phyloP scores from a whole-genome alignment of 2,797 vertebrate genomes.

The Sebastes vulpes region DNA sequence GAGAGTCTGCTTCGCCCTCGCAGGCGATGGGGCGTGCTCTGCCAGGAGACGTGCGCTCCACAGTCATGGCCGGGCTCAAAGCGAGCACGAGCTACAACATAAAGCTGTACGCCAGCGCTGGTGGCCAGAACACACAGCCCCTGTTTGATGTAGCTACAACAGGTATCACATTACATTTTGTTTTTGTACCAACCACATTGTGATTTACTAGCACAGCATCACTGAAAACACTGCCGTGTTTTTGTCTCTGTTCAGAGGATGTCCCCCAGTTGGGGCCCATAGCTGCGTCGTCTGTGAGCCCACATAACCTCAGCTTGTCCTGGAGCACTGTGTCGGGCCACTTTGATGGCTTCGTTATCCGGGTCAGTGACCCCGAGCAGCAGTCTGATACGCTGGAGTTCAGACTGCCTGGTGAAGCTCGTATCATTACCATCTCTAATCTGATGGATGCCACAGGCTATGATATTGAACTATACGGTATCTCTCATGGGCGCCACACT shows the following conservation, averaged over 20 bases:
- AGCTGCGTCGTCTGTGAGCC: conserved; percentile 86
- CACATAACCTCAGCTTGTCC: conserved; percentile 90
- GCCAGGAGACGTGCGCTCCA: conserved; percentile 74
- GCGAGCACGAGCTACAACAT: conserved; percentile 87
- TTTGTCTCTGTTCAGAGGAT: conserved; percentile 87
- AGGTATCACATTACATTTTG: conserved; percentile 80
- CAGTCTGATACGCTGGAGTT: conserved; percentile 85
- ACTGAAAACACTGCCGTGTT: conserved; percentile 63
- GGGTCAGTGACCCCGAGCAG: conserved; percentile 84
- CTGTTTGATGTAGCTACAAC: conserved; percentile 87
- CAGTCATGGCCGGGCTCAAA: conserved; percentile 87
- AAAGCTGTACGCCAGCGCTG: conserved; percentile 87
- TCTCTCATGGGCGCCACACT: conserved; percentile 85
- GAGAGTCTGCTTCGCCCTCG: conserved; percentile 88
- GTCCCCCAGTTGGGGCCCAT: conserved; percentile 88
- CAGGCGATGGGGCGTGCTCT: conserved; percentile 86
- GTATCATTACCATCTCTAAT: conserved; percentile 84
- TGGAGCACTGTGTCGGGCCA: conserved; percentile 88
- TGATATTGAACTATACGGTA: conserved; percentile 88
- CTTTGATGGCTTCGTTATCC: conserved; percentile 89
- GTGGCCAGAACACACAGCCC: conserved; percentile 81
- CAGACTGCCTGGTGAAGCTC: conserved; percentile 80
- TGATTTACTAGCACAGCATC: conserved; percentile 2
- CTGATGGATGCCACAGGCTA: conserved; percentile 89
- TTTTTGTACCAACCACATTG: conserved; percentile 1